Evolutionary conservation across 2,888 invertebrate genomes (phyloP).

Genomic region (Chironomus tentans): DNA sequence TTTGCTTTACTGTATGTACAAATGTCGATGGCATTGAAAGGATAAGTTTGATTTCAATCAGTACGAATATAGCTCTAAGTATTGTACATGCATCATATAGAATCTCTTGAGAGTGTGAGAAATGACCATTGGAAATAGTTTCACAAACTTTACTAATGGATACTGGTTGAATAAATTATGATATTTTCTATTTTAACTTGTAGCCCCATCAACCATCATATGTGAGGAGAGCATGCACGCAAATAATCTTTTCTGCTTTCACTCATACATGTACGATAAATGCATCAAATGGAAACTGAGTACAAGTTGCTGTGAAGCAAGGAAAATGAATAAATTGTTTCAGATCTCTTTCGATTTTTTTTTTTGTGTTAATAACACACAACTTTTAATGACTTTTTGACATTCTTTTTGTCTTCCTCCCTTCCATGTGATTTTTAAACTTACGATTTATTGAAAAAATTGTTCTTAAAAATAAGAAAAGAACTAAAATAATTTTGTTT

Average conservation of each 20-base stretch:
- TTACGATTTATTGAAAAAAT: not conserved
- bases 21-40: not conserved
- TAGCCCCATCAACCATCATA: not conserved
- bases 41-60: conserved; percentile 6
- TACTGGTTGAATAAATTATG: conserved; percentile 23
- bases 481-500: not conserved
- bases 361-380: not conserved
- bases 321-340: not conserved
- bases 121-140: conserved; percentile 17
- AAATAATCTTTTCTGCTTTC: too few species aligned
- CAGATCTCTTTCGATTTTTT: not conserved
- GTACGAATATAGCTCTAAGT: not conserved
- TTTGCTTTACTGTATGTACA: not conserved
- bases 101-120: not conserved
- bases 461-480: not conserved
- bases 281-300: not conserved
- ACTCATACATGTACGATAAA: too few species aligned
- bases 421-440: not conserved
- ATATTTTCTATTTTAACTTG: conserved; percentile 8
- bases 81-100: not conserved
- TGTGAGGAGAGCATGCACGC: not conserved
- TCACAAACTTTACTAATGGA: conserved; percentile 16
- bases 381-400: conserved; percentile 16
- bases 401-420: not conserved
- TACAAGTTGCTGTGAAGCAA: not conserved